Conservation (phyloP, 1,140 invertebrate species). For the Dendroctonus valens region DNA sequence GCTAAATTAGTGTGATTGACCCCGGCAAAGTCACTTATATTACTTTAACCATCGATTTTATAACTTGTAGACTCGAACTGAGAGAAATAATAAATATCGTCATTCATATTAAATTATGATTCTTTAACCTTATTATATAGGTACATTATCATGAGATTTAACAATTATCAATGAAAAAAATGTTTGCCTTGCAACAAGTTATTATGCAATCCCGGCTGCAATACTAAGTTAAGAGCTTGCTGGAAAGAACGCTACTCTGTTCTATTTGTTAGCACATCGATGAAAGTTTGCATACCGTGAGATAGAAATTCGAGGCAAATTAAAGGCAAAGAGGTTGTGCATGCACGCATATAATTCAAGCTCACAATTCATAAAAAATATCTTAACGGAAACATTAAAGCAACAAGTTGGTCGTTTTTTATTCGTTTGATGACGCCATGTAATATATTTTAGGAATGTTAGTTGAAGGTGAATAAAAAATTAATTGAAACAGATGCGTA, state of each 20-base stretch:
- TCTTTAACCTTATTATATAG: too few species aligned
- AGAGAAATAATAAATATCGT: too few species aligned
- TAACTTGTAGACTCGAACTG: constrained; percentile 2
- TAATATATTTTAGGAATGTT: too few species aligned
- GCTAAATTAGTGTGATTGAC: constrained; percentile 37
- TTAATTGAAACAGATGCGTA: too few species aligned
- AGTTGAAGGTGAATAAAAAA: too few species aligned
- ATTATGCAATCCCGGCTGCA: too few species aligned
- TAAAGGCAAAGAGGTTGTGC: constrained; percentile 31
- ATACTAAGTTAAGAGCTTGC: too few species aligned
- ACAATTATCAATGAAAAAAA: too few species aligned
- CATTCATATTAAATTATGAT: too few species aligned
- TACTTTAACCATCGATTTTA: constrained; percentile 21
- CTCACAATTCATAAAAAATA: constrained; percentile 22
- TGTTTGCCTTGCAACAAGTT: too few species aligned
- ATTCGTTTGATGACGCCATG: too few species aligned
- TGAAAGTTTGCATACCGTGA: constrained; percentile 25
- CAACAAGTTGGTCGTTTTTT: constrained; percentile 10
- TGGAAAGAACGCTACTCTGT: not conserved
- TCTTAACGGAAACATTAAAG: constrained; percentile 28
- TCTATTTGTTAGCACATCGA: constrained; percentile 12
- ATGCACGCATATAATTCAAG: constrained; percentile 29
- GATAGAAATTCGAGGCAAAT: constrained; percentile 31
- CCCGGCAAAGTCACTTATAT: constrained; percentile 26
- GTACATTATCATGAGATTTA: too few species aligned